These are phyloP conservation scores for Clarias macrocephalus DNA, from an alignment of 2,113 vertebrate genomes.

Conservation along the genomic window DNA sequence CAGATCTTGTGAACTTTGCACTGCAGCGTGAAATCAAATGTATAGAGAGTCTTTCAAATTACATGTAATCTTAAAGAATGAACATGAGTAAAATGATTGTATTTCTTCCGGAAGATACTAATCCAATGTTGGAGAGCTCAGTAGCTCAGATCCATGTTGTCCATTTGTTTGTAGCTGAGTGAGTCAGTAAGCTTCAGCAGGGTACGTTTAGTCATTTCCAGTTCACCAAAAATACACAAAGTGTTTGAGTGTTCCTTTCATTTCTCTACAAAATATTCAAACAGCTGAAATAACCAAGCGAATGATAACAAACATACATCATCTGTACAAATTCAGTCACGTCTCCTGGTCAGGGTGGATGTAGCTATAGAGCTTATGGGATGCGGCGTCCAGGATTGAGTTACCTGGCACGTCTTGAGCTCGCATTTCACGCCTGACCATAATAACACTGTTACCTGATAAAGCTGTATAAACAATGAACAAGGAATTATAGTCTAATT, in stretches of 20 bases:
- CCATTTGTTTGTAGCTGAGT: background rate
- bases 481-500: too few relatives aligned
- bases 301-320: background rate
- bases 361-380: background rate
- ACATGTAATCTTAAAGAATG: background rate
- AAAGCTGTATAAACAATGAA: constrained; percentile 3
- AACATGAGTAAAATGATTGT: background rate
- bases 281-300: background rate
- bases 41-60: background rate
- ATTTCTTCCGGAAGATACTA: background rate
- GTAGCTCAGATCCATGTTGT: background rate
- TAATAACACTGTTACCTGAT: background rate
- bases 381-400: background rate
- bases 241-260: background rate
- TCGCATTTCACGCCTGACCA: background rate
- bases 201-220: background rate
- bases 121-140: background rate
- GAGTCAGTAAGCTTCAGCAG: too few relatives aligned
- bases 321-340: background rate
- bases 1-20: background rate
- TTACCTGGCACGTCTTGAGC: background rate
- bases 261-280: background rate
- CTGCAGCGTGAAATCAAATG: background rate
- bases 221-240: background rate
- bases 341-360: background rate